Base-by-base conservation (phyloP, 2,797 vertebrate species). In the Eutrigla gurnardus region DNA sequence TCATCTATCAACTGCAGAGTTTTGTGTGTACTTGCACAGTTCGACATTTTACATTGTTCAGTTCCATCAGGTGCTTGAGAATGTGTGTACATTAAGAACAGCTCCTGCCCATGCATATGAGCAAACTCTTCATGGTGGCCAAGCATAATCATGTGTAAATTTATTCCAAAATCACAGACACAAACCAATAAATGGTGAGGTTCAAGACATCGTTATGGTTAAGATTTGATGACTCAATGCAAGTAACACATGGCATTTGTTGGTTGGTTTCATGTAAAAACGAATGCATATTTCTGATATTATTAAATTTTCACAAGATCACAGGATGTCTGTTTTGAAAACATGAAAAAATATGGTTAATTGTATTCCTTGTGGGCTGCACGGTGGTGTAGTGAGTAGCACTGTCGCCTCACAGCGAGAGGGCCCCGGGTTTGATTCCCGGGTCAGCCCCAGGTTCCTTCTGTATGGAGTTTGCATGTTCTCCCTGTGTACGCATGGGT, bases 101-200 rank as follows among this genome's bases (percentile, higher is more conserved):
- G 5, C 1, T 64, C 8, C 39, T 57, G 58, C 2, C 1, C 12
- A 54, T 25, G 15, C 1, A 35, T 17, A 60, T 3, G 0, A 68
- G 45, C 7, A 55, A 33, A 13, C 25, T 5, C 5, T 77, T 67
- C 52, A 42, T 60, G 18, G 35, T 3, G 39, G 32, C 50, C 8
- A 1, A 61, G 11, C 45, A 11, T 47, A 9, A 12, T 45, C 25
- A 50, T 43, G 12, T 18, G 2, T 18, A 18, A 66, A 13, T 10
- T 52, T 13, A 62, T 73, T 70, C n/a, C 7, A 8, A 58, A 81
- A 68, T 58, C 52, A 42, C 39, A 49, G 15, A 52, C 39, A 46
- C 18, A 61, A 59, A 45, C 49, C 17, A 25, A 25, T 25, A 25
- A 25, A 25, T 25, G 25, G 25, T 25, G 25, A 25, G 25, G 45